Base-by-base conservation (phyloP, 2,888 invertebrate genomes). In the Netelia inedita region DNA sequence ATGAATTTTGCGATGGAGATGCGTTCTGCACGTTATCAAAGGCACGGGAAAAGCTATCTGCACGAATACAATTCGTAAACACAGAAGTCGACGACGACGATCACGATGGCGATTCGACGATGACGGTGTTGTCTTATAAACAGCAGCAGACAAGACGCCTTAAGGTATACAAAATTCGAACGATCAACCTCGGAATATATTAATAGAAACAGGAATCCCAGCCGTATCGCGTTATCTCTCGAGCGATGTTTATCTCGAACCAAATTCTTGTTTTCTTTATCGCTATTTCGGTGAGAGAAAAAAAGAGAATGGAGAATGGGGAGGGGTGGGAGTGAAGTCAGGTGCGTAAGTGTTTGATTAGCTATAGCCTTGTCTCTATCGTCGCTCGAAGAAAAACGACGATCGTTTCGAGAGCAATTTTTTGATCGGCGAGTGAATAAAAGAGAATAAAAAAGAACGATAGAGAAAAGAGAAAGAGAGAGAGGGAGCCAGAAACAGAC, bases 161-260 rank as follows among this genome's bases (percentile, higher is more conserved):
- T 28, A 5, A 21, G 74, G 63, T 63, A 41, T 14, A 23, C 50
- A 63, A 50, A 50, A 50, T 14, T 14, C 10, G 35, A 61, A 19
- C 28, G 10, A 57, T 19, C 71, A 55, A 19, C 6, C n/a, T 11
- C 50, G 19, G 41, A 79, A 28, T 28, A 63, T 79, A 79, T 79
- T 79, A 79, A 71, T 79, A 79, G 53, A 41, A 69, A 63, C 50
- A 0, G 1, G 50, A n/a, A 50, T 50, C 11, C 28, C 53, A 9
- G n/a, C 9, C 19, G 53, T 57, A 16, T n/a, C 63, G 1, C 35
- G 53, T 79, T 71, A 79, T 79, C 78, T 50, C n/a, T 71, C 53
- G 8, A 50, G 11, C 35, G 63, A 59, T 76, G 28, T 11, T 2
- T 50, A 14, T 50, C n/a, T 11, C 50, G 11, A 6, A 50, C n/a